Conservation (phyloP, 2,888 invertebrate species). For the Hedya salicella region DNA sequence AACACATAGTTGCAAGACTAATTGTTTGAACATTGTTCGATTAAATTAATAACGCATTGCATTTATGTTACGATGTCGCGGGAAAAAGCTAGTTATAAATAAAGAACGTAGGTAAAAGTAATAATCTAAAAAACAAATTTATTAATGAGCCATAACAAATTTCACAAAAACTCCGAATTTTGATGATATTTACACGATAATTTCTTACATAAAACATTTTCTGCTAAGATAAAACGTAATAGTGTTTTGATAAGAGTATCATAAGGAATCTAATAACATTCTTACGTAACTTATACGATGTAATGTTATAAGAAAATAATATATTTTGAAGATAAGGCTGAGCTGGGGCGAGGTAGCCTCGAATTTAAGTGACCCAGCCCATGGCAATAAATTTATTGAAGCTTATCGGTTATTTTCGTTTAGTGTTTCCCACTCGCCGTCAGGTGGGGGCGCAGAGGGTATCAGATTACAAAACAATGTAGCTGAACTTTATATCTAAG, state of each 20-base stretch:
- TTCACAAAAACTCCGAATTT: no score
- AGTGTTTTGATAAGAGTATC: slow-evolving; percentile 24
- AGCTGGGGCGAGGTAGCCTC: slow-evolving; percentile 33
- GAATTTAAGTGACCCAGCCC: slow-evolving; percentile 39
- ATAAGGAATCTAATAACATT: slow-evolving; percentile 40
- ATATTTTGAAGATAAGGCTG: slow-evolving; percentile 36
- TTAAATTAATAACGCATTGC: not conserved
- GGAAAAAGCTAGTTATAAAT: no score
- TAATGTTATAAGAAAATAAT: slow-evolving; percentile 34
- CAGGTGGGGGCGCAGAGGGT: slow-evolving; percentile 23
- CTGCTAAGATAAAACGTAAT: slow-evolving; percentile 7
- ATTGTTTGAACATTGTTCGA: not conserved
- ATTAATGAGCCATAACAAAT: no score
- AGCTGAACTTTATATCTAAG: not conserved
- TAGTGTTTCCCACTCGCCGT: slow-evolving; percentile 36
- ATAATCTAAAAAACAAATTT: not conserved
- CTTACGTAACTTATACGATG: slow-evolving; percentile 23
- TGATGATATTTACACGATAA: slow-evolving; percentile 2
- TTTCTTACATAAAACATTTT: slow-evolving; percentile 14
- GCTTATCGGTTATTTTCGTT: slow-evolving; percentile 43
- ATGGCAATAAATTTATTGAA: slow-evolving; percentile 34
- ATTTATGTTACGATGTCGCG: not conserved
- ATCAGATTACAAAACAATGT: slow-evolving; percentile 31
- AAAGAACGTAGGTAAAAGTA: no score
- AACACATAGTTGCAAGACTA: not conserved